phyloP scores from a whole-genome alignment of 2,113 vertebrate genomes.

The Engystomops pustulosus region DNA sequence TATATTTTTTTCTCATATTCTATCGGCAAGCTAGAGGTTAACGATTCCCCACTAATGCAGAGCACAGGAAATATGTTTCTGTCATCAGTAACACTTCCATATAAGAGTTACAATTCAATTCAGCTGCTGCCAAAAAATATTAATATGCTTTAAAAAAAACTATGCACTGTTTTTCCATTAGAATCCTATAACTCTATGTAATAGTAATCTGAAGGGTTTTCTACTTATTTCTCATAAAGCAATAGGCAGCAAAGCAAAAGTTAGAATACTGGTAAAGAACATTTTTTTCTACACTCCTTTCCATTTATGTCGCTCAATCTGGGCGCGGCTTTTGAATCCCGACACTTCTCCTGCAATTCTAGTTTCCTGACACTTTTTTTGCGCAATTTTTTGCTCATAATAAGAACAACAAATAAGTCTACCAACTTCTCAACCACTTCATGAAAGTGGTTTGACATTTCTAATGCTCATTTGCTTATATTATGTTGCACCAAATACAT shows the following conservation, averaged over 20 bases:
- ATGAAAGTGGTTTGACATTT: no score
- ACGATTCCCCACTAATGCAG: conserved; percentile 15
- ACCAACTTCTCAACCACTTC: no score
- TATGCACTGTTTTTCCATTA: conserved; percentile 48
- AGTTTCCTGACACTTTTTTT: no score
- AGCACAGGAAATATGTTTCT: conserved; percentile 36
- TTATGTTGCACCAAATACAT: no score
- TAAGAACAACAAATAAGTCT: no score
- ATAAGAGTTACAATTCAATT: conserved; percentile 54
- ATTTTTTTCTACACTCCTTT: not conserved
- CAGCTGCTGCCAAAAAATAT: conserved; percentile 55
- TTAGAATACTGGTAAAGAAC: not conserved
- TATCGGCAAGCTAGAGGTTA: conserved; percentile 18
- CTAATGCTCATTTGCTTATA: no score
- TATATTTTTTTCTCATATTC: not conserved
- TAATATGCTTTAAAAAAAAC: conserved; percentile 54
- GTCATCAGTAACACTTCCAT: conserved; percentile 44
- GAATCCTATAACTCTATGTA: conserved; percentile 51
- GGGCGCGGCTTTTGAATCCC: no score
- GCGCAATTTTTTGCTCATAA: no score
- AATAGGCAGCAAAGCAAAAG: not conserved
- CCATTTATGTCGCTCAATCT: no score
- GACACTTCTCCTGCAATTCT: no score
- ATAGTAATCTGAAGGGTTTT: conserved; percentile 7
- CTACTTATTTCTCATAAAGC: conserved; percentile 15